Evolutionary conservation across 1,140 invertebrate genomes (phyloP).

Genomic region (Drosophila eugracilis): DNA sequence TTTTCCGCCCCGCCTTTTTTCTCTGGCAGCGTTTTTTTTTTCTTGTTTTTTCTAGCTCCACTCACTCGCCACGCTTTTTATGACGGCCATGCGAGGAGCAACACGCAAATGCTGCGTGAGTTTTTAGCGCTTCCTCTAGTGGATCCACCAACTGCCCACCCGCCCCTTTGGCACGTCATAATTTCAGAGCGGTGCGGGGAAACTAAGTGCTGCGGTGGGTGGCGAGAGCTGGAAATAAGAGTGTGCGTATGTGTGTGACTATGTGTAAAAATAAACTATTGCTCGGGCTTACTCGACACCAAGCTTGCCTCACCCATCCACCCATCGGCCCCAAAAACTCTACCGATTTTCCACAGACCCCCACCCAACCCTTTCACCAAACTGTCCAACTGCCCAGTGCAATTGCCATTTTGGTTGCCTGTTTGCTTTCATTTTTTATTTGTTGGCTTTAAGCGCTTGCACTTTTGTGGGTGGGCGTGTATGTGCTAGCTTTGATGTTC

Average conservation of each 20-base stretch:
- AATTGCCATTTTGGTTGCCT: conserved; percentile 80
- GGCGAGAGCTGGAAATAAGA: conserved; percentile 7
- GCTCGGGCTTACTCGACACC: conserved; percentile 70
- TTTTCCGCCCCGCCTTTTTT: conserved; percentile 9
- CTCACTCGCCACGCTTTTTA: conserved; percentile 55
- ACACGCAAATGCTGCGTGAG: conserved; percentile 80
- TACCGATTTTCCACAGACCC: conserved; percentile 5
- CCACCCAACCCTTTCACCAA: conserved; percentile 7
- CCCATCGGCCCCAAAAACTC: background rate
- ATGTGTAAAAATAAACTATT: conserved; percentile 63
- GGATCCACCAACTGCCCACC: conserved; percentile 1
- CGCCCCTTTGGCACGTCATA: conserved; percentile 67
- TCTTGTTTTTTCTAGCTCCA: conserved; percentile 27
- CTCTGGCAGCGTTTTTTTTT: conserved; percentile 10
- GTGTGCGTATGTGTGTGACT: conserved; percentile 8
- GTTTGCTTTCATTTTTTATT: conserved; percentile 82
- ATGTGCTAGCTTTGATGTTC: conserved; percentile 60
- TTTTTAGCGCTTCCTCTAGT: conserved; percentile 26
- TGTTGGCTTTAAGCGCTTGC: conserved; percentile 79
- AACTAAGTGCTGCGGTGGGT: conserved; percentile 31
- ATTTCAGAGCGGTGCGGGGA: conserved; percentile 60
- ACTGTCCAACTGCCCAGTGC: conserved; percentile 71
- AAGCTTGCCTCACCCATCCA: conserved; percentile 19
- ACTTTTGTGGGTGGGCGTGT: conserved; percentile 55
- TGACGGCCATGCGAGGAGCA: conserved; percentile 55